Conservation (phyloP, 2,888 invertebrate species). For the Plagodis dolabraria region DNA sequence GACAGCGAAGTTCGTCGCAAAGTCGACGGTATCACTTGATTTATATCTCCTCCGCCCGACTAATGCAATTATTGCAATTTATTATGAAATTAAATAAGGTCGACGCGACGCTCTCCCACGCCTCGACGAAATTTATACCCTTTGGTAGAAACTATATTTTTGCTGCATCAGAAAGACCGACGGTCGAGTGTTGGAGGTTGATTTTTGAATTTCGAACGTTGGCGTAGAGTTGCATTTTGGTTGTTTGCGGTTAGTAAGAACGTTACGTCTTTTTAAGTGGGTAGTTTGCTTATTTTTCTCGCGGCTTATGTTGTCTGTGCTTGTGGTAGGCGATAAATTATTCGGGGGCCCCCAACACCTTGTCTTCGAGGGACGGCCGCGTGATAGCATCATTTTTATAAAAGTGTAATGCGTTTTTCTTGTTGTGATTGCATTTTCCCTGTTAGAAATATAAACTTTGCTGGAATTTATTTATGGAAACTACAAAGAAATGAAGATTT, state of each 20-base stretch:
- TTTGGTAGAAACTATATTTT: slow-evolving; percentile 65
- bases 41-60: slow-evolving; percentile 66
- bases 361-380: slow-evolving; percentile 59
- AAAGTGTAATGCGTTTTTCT: slow-evolving; percentile 79
- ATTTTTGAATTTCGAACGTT: slow-evolving; percentile 61
- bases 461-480: too few relatives aligned
- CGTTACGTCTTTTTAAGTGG: slow-evolving; percentile 72
- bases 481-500: too few relatives aligned
- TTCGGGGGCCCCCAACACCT: slow-evolving; percentile 78
- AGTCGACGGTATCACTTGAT: slow-evolving; percentile 62
- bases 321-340: slow-evolving; percentile 78
- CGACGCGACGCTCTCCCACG: slow-evolving; percentile 63
- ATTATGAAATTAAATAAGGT: slow-evolving; percentile 82
- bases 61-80: slow-evolving; percentile 84
- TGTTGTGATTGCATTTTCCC: slow-evolving; percentile 69
- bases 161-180: slow-evolving; percentile 56
- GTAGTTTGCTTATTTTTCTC: slow-evolving; percentile 82
- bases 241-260: slow-evolving; percentile 38
- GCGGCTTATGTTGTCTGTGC: slow-evolving; percentile 78
- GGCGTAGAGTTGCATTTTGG: slow-evolving; percentile 61
- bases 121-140: slow-evolving; percentile 72
- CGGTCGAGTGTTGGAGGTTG: slow-evolving; percentile 50
- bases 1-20: slow-evolving; percentile 52
- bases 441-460: slow-evolving; percentile 1
- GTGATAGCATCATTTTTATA: slow-evolving; percentile 82